These are phyloP conservation scores for Entomobrya proxima DNA, from an alignment of 2,888 invertebrate genomes.

Conservation along the genomic window DNA sequence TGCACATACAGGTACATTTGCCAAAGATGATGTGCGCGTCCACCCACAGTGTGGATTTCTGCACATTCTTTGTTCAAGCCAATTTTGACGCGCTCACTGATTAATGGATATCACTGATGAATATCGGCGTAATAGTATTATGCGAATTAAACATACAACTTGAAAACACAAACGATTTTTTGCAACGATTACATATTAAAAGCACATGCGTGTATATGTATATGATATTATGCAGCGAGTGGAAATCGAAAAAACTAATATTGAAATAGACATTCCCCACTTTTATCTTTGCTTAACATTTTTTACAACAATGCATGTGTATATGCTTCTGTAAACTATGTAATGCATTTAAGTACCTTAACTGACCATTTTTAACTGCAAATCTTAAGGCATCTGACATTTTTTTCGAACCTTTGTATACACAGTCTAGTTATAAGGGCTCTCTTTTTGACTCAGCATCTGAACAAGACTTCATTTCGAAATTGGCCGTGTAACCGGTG, in stretches of 20 bases:
- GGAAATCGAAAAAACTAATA: slow-evolving; percentile 21
- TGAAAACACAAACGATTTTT: background rate
- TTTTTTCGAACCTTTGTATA: slow-evolving; percentile 27
- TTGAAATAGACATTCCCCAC: slow-evolving; percentile 23
- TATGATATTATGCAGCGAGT: background rate
- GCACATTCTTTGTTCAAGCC: no score
- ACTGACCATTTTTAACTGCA: slow-evolving; percentile 20
- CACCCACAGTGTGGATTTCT: no score
- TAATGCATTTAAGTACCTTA: slow-evolving; percentile 7
- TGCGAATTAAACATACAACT: background rate
- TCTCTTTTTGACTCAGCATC: background rate
- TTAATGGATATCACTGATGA: background rate
- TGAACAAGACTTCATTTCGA: slow-evolving; percentile 48
- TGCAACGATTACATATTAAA: background rate
- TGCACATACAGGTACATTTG: no score
- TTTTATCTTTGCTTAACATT: background rate
- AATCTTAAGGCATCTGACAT: slow-evolving; percentile 46
- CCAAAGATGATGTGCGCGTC: no score
- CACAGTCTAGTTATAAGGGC: background rate
- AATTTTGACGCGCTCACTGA: background rate
- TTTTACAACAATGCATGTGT: background rate
- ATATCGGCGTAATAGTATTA: background rate
- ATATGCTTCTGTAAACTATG: background rate
- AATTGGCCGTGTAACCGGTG: slow-evolving; percentile 45
- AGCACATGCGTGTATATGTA: background rate